Evolutionary conservation across 2,113 vertebrate genomes (phyloP), one percentile per base, ranked within the genome.

Genomic region (Falcunculus frontatus): DNA sequence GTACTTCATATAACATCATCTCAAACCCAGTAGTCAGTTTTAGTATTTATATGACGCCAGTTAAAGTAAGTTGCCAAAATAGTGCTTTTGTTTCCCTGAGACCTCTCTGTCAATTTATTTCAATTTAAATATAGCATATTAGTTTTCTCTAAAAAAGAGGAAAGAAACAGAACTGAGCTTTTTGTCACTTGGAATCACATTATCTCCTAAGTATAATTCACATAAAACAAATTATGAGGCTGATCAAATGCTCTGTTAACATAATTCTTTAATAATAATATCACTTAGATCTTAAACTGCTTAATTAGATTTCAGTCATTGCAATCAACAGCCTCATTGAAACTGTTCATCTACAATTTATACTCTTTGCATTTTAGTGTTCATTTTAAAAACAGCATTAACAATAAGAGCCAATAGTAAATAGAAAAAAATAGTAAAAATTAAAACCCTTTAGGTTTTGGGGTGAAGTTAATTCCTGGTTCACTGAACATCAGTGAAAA

Each of bases 301-400:
- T 96, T 98, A 97, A 98, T 98, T 97, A 97, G 95, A 97, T 97
- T 95, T 96, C 94, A 84, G 97, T 96, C 90, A 97, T 95, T 94
- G 90, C 93, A 97, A 97, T 97, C 97, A 93, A 96, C 94, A 77
- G 93, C 95, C 95, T 98, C 96, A 96, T 97, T 97, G 92, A 97
- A 97, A 95, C 75, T 67, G 93, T 95, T 97, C 75, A 90, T 96
- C 96, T 96, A 92, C 96, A 96, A 98, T 96, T 96, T 91, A 97
- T 95, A 92, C 56, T 89, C 93, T 87, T 79, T 88, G 68, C 88
- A 77, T 96, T 84, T 92, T 84, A 92, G 76, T 96, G 80, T 84
- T 97, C 94, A 82, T 94, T 96, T 97, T 93, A 39, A 94, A 90
- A 90, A 87, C 19, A 57, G 42, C 46, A 56, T 68, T 94, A 94